Evolutionary conservation across 2,113 vertebrate species (phyloP).

Genomic region (Sarotherodon lohbergeri): DNA sequence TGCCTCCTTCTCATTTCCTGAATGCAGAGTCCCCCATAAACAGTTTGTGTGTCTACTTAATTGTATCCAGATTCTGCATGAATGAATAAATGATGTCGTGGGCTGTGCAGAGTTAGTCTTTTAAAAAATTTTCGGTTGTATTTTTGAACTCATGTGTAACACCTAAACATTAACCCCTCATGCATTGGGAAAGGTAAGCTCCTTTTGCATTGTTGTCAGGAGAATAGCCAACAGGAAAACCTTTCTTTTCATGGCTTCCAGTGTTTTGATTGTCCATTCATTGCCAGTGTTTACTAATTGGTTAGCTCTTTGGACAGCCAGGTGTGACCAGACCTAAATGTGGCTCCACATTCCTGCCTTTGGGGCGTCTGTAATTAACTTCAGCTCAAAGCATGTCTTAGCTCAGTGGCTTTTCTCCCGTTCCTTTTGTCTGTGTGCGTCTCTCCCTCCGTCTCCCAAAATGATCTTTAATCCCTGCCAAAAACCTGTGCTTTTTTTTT

Average conservation of each 20-base stretch:
- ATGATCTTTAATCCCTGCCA: no score
- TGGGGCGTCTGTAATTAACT: conserved; percentile 65
- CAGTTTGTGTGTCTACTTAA: conserved; percentile 38
- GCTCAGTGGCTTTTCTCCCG: conserved; percentile 27
- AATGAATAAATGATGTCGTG: not conserved
- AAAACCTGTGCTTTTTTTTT: no score
- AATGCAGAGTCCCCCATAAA: conserved; percentile 44
- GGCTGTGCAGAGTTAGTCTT: not conserved
- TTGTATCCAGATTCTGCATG: conserved; percentile 39
- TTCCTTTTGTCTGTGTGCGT: conserved; percentile 50
- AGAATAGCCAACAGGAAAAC: not conserved
- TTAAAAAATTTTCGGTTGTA: not conserved
- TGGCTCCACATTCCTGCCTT: conserved; percentile 66
- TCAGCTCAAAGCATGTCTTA: conserved; percentile 59
- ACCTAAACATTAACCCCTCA: not conserved
- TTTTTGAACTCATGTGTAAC: not conserved
- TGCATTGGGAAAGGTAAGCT: not conserved
- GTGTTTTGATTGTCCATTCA: conserved; percentile 48
- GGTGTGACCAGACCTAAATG: conserved; percentile 62
- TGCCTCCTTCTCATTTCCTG: conserved; percentile 51
- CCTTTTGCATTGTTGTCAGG: not conserved
- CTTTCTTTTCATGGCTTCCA: not conserved
- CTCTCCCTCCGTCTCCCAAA: not conserved
- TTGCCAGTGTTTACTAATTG: conserved; percentile 55
- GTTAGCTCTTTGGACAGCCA: conserved; percentile 52